Percentiles rank a stretch among this genome's conserved stretches.
These are phyloP conservation scores for Neofelis nebulosa DNA, from an alignment of 2,113 vertebrate species.

Conservation along the genomic window DNA sequence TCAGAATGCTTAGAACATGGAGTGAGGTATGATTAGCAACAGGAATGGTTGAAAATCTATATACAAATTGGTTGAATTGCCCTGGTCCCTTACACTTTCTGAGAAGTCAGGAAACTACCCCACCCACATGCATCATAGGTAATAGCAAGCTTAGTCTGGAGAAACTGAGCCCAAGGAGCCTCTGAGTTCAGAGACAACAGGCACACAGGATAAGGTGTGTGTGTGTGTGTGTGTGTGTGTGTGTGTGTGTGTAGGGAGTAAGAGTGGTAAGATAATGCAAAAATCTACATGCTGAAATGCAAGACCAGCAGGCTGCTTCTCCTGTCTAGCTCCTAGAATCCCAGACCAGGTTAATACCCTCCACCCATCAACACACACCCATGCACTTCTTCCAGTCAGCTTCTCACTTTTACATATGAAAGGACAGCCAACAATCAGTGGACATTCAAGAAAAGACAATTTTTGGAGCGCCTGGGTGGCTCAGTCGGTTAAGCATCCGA, in stretches of 20 bases:
- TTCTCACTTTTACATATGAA: background rate
- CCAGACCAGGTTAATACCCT: background rate
- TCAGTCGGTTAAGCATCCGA: too few relatives aligned
- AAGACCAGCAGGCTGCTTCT: background rate
- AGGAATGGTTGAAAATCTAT: background rate
- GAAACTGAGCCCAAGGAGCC: background rate
- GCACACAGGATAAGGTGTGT: background rate
- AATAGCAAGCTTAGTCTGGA: background rate
- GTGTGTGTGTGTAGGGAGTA: background rate
- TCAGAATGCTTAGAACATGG: background rate
- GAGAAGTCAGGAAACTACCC: background rate
- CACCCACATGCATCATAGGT: background rate
- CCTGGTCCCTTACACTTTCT: background rate
- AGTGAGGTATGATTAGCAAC: background rate
- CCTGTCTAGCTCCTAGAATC: background rate
- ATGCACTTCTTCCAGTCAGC: background rate
- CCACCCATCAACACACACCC: background rate
- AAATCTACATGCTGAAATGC: background rate
- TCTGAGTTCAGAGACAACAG: background rate
- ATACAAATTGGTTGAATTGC: background rate
- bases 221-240: background rate
- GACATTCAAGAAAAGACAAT: background rate
- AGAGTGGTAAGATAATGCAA: background rate
- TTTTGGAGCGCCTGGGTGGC: too few relatives aligned
- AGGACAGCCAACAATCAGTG: background rate